Conservation (phyloP, 2,888 invertebrate genomes). For the Ectemnius continuus region DNA sequence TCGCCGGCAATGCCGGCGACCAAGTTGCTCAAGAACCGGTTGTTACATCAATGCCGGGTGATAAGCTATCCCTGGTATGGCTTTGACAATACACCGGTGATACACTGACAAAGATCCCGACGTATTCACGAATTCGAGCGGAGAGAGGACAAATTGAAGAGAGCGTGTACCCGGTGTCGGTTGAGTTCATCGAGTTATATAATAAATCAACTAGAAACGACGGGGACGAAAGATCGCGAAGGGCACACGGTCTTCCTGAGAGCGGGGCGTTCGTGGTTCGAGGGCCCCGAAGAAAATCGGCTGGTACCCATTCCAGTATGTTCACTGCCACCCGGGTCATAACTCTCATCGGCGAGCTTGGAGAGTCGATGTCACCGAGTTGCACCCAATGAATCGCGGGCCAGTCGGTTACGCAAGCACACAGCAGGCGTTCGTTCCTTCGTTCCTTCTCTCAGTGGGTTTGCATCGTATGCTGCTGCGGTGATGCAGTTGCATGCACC, state of each 20-base stretch:
- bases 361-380: slow-evolving; percentile 20
- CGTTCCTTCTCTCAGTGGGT: slow-evolving; percentile 11
- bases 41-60: slow-evolving; percentile 44
- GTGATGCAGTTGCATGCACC: slow-evolving; percentile 43
- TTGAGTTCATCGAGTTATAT: background rate
- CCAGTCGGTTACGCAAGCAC: slow-evolving; percentile 67
- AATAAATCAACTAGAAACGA: slow-evolving; percentile 1
- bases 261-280: background rate
- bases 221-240: background rate
- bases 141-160: background rate
- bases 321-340: slow-evolving; percentile 14
- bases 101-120: background rate
- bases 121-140: background rate
- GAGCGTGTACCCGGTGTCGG: background rate
- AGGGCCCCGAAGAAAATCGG: background rate
- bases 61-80: slow-evolving; percentile 11
- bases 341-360: slow-evolving; percentile 36
- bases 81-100: background rate
- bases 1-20: slow-evolving; percentile 36
- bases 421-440: slow-evolving; percentile 32
- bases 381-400: slow-evolving; percentile 41
- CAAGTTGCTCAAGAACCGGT: slow-evolving; percentile 45
- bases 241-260: background rate
- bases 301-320: background rate
- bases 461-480: slow-evolving; percentile 36